Evolutionary conservation across 2,113 vertebrate genomes (phyloP).

Genomic region (Istiophorus platypterus): DNA sequence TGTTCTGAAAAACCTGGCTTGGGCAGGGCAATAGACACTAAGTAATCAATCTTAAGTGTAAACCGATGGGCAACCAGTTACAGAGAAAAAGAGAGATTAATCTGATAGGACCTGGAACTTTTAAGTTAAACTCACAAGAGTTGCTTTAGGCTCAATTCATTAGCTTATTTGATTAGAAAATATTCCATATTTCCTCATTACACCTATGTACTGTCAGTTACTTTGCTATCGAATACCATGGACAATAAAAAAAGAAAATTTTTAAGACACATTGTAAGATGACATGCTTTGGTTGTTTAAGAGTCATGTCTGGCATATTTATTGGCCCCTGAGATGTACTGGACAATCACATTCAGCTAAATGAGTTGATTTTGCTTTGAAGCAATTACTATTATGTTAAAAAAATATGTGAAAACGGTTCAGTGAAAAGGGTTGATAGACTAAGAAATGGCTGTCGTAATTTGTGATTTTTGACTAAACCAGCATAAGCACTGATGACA

Average conservation of each 20-base stretch:
- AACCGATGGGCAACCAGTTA: neutral
- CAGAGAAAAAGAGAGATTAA: neutral
- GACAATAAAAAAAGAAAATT: no score
- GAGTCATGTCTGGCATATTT: no score
- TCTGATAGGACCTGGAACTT: neutral
- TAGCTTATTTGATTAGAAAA: no score
- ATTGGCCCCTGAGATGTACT: no score
- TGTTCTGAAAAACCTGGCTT: neutral
- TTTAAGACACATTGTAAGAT: no score
- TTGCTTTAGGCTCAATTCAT: no score
- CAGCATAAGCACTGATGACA: neutral
- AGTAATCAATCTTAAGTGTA: neutral
- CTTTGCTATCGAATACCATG: no score
- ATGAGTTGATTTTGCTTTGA: conserved; percentile 4
- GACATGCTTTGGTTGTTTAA: no score
- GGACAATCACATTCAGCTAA: conserved; percentile 1
- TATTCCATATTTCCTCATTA: no score
- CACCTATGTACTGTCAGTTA: no score
- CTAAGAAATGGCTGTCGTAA: neutral
- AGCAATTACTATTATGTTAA: neutral
- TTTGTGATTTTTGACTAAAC: neutral
- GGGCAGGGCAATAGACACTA: neutral
- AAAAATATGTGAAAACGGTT: neutral
- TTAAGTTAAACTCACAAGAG: neutral
- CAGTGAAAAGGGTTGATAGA: neutral